A percentile compares a stretch with the other conserved stretches of the same genome.
Conservation (phyloP, 2,888 invertebrate species). For the Eucriotettix oculatus region DNA sequence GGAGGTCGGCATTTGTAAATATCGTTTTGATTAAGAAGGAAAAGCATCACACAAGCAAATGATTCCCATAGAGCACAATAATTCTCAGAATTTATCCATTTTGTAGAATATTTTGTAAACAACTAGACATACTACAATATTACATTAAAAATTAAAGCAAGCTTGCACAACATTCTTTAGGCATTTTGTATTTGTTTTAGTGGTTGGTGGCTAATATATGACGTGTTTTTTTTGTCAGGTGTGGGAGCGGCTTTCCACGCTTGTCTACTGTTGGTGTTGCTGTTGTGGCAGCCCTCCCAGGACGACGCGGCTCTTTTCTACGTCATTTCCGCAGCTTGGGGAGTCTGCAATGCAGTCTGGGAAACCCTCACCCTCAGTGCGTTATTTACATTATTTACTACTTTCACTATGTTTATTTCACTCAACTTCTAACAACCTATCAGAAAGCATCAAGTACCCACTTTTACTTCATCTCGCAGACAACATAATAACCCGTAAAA, state of each 20-base stretch:
- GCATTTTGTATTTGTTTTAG: too few relatives aligned
- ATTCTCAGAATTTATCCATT: too few relatives aligned
- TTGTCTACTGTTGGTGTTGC: conserved; percentile 55
- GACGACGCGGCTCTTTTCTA: conserved; percentile 69
- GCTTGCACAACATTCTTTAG: neutral
- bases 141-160: too few relatives aligned
- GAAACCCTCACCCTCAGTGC: conserved; percentile 41
- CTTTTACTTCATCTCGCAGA: too few relatives aligned
- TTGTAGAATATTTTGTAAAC: too few relatives aligned
- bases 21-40: too few relatives aligned
- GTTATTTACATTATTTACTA: conserved; percentile 21
- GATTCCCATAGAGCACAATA: too few relatives aligned
- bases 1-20: too few relatives aligned
- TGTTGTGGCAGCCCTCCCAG: conserved; percentile 63
- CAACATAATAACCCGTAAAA: too few relatives aligned
- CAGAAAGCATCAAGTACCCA: neutral
- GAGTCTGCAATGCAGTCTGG: conserved; percentile 74
- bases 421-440: too few relatives aligned
- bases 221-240: conserved; percentile 27
- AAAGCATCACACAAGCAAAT: too few relatives aligned
- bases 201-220: neutral
- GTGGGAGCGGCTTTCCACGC: conserved; percentile 69
- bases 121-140: too few relatives aligned
- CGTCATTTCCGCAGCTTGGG: conserved; percentile 73
- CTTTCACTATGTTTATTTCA: neutral